Evolutionary conservation across 2,888 invertebrate genomes (phyloP), one percentile per base, ranked within the genome.

Genomic region (Gnatocerus cornutus): DNA sequence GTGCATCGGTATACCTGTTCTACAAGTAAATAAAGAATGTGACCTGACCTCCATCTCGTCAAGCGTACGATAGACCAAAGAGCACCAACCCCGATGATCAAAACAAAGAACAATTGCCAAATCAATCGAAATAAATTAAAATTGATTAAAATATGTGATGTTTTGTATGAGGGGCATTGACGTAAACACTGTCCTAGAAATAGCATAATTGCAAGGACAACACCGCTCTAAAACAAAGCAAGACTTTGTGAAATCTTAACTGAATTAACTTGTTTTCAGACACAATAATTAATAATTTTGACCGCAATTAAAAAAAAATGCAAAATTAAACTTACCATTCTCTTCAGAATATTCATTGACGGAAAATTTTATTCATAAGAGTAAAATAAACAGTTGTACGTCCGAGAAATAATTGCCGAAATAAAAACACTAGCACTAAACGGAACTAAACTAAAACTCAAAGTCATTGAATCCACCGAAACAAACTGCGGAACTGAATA

Each of bases 1-100:
- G 59, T 59, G 43, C 52, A 64, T 33, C 46, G 13, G 9, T 27
- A 45, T 43, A 53, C 64, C 64, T 64, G 64, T 59, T 64, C 16
- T 52, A 43, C 16, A 52, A 39, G 9, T 46, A n/a, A n/a, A 64
- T 30, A 46, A 52, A 50, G 67, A 67, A 67, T 67, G 67, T 27
- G 45, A 39, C 43, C 45, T 59, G 67, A 67, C 67, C 67, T 67
- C 52, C 45, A 52, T 50, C 30, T 30, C 2, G 12, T 46, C 12
- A 13, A 53, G 6, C 13, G 27, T 2, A 6, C 14, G 12, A n/a
- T 50, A 41, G 41, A 9, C 37, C 16, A 59, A 67, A 59, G 59
- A 52, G 59, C 59, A 67, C 43, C 58, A 59, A 27, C 59, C 52
- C 56, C 59, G 43, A 45, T 43, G 21, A 64, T 27, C 14, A 50